These are phyloP conservation scores for Cephalotes varians DNA, from an alignment of 2,888 invertebrate genomes.

Conservation along the genomic window DNA sequence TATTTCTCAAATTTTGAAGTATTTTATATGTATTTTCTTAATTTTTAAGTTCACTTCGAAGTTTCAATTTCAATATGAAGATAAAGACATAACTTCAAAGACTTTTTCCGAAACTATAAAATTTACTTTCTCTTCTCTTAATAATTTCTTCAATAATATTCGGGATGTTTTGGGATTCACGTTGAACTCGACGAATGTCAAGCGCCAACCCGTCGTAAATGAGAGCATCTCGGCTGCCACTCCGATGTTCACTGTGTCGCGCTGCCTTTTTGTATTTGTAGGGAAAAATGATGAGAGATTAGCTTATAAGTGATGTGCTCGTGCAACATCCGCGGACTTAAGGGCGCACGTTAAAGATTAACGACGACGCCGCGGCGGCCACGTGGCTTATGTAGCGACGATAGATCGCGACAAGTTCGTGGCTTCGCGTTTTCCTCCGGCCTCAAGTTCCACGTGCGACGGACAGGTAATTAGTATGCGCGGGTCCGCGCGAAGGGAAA, in stretches of 20 bases:
- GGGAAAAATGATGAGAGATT: constrained; percentile 51
- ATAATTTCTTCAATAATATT: neutral
- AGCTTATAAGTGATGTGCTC: constrained; percentile 57
- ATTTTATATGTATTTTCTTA: neutral
- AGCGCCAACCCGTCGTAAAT: neutral
- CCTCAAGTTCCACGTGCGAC: constrained; percentile 59
- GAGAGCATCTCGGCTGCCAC: constrained; percentile 68
- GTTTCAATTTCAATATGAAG: neutral
- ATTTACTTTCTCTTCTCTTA: neutral
- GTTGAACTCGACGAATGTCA: constrained; percentile 14
- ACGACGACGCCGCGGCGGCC: constrained; percentile 43
- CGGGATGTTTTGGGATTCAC: neutral
- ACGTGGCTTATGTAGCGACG: constrained; percentile 41
- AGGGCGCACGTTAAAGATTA: constrained; percentile 55
- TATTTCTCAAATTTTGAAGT: neutral
- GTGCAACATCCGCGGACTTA: constrained; percentile 60
- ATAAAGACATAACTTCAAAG: neutral
- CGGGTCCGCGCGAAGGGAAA: constrained; percentile 23
- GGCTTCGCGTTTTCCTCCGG: constrained; percentile 63
- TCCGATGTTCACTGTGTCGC: constrained; percentile 69
- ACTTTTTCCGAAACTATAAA: neutral
- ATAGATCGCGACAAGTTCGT: constrained; percentile 40
- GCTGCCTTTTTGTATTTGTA: constrained; percentile 73
- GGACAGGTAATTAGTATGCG: constrained; percentile 43
- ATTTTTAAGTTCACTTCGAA: neutral